Evolutionary conservation across 2,888 invertebrate genomes (phyloP).

Genomic region (Hyalella azteca): DNA sequence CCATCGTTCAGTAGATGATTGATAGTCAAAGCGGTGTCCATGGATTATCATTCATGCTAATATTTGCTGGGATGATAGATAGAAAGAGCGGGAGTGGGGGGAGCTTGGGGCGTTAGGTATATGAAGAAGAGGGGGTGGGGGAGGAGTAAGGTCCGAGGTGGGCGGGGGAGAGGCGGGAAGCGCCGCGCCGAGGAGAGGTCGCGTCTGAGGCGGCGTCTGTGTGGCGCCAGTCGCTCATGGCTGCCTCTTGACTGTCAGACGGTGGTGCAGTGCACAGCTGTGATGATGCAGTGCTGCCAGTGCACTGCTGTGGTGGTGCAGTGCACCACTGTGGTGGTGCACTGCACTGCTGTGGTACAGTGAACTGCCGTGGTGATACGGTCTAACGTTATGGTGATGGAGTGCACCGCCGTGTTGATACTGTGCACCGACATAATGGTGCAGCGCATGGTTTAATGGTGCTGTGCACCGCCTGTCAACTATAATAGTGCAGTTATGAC

Average conservation of each 20-base stretch:
- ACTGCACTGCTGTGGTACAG: too few relatives aligned
- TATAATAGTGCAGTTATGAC: not conserved
- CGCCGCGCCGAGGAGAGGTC: not conserved
- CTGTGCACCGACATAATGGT: not conserved
- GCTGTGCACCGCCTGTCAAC: not conserved
- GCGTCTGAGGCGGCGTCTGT: slow-evolving; percentile 13
- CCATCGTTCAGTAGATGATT: too few relatives aligned
- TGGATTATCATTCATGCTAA: too few relatives aligned
- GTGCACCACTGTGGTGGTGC: too few relatives aligned
- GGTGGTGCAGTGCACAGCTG: not conserved
- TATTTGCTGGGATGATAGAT: too few relatives aligned
- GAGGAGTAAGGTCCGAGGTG: not conserved
- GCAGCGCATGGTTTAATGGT: not conserved
- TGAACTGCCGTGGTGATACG: too few relatives aligned
- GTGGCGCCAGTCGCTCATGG: slow-evolving; percentile 19
- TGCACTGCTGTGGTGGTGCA: not conserved
- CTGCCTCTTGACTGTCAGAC: not conserved
- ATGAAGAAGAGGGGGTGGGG: not conserved
- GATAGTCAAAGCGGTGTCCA: too few relatives aligned
- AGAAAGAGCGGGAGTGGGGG: too few relatives aligned
- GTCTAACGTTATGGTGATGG: too few relatives aligned
- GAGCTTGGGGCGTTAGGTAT: not conserved
- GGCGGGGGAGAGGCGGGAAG: not conserved
- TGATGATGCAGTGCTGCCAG: not conserved
- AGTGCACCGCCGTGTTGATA: not conserved